Percentiles rank a stretch among this genome's conserved stretches.
phyloP scores from a whole-genome alignment of 2,797 vertebrate genomes.

The Parauchenoglanis ngamensis region DNA sequence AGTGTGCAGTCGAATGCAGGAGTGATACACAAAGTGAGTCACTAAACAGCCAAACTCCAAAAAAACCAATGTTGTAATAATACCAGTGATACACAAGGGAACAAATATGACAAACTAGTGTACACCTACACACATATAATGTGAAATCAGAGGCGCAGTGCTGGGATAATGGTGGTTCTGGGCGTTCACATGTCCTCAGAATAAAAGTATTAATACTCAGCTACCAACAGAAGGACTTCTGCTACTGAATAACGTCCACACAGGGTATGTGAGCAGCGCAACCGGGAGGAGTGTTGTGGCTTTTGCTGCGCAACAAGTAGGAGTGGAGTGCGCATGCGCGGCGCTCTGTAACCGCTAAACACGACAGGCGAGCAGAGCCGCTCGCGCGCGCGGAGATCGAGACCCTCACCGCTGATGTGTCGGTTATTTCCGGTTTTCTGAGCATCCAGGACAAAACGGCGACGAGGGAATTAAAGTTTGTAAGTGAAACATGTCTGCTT shows the following conservation, averaged over 20 bases:
- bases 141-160: not conserved
- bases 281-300: not conserved
- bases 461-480: not conserved
- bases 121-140: not conserved
- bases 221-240: not conserved
- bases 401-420: not conserved
- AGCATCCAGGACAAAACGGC: not conserved
- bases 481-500: not conserved
- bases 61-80: not conserved
- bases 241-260: not conserved
- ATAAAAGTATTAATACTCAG: not conserved
- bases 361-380: not conserved
- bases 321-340: conserved; percentile 26
- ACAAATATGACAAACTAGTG: not conserved
- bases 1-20: not conserved
- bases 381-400: not conserved
- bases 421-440: conserved; percentile 1
- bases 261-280: not conserved
- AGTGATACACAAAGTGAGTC: not conserved
- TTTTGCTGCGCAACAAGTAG: conserved; percentile 21
- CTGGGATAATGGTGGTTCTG: not conserved
- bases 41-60: not conserved
- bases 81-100: not conserved
- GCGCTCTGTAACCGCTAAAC: not conserved
- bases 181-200: not conserved